A percentile compares a stretch with the other conserved stretches of the same genome.
phyloP scores from a whole-genome alignment of 2,888 invertebrate species.

The Eurois occulta region DNA sequence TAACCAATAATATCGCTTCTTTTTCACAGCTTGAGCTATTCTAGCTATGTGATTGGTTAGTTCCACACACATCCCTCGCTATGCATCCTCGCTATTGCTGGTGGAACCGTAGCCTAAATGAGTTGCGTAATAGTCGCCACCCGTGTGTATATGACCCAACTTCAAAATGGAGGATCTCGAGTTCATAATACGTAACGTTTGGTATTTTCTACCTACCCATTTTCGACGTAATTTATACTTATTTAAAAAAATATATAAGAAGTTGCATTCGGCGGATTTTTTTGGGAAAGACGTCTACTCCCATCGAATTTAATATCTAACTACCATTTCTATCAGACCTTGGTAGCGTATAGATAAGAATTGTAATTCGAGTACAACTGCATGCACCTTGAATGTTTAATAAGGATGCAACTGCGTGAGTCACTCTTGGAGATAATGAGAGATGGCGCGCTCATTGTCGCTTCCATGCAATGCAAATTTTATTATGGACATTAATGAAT shows the following conservation, averaged over 20 bases:
- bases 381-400: conserved; percentile 65
- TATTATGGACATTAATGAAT: conserved; percentile 5
- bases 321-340: not conserved
- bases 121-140: not conserved
- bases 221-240: not conserved
- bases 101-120: too few species aligned
- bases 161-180: not conserved
- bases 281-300: not conserved
- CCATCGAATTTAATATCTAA: not conserved
- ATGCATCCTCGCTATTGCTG: too few species aligned
- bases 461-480: conserved; percentile 17
- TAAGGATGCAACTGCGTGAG: conserved; percentile 71
- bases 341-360: conserved; percentile 29
- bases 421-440: conserved; percentile 57
- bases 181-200: not conserved
- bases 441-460: conserved; percentile 32
- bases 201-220: not conserved
- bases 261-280: not conserved
- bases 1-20: too few species aligned
- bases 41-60: too few species aligned
- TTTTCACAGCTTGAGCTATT: too few species aligned
- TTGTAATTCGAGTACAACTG: conserved; percentile 34
- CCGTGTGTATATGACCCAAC: not conserved
- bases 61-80: too few species aligned
- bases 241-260: not conserved